phyloP scores from a whole-genome alignment of 2,888 invertebrate species.

The Anaspis maculata region DNA sequence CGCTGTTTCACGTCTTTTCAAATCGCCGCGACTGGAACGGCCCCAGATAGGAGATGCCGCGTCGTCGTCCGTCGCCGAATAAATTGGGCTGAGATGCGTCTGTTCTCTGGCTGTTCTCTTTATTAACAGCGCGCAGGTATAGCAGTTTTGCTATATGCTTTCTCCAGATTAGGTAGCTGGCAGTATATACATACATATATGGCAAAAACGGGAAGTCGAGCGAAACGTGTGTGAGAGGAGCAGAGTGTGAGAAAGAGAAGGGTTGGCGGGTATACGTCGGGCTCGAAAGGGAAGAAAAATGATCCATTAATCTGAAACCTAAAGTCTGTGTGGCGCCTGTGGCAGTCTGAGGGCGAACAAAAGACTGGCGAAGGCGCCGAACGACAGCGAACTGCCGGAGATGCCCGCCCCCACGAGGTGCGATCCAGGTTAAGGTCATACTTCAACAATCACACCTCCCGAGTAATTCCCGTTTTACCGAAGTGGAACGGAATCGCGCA shows the following conservation, averaged over 20 bases:
- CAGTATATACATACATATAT: too few species aligned
- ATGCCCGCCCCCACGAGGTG: conserved; percentile 25
- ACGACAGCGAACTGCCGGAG: conserved; percentile 30
- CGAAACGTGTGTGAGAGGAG: too few species aligned
- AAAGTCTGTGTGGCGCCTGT: conserved; percentile 72
- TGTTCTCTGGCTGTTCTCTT: conserved; percentile 2
- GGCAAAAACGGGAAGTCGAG: too few species aligned
- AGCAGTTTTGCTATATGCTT: conserved; percentile 15
- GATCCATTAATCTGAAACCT: conserved; percentile 74
- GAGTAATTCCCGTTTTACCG: background rate
- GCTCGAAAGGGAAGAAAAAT: conserved; percentile 56
- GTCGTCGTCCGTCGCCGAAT: conserved; percentile 19
- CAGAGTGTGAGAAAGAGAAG: conserved; percentile 24
- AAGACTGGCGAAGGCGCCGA: conserved; percentile 34
- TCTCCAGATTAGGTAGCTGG: conserved; percentile 7
- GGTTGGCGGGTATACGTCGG: conserved; percentile 41
- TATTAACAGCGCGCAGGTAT: conserved; percentile 9
- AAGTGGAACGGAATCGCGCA: too few species aligned
- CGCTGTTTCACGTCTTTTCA: conserved; percentile 14
- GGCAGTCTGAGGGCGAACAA: conserved; percentile 36
- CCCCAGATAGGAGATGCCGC: too few species aligned
- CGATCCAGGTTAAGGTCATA: conserved; percentile 21
- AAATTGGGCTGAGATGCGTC: too few species aligned
- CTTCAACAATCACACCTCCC: background rate
- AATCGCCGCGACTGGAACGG: conserved; percentile 4